phyloP scores from a whole-genome alignment of 2,888 invertebrate genomes.

The Macroteleia sp. region DNA sequence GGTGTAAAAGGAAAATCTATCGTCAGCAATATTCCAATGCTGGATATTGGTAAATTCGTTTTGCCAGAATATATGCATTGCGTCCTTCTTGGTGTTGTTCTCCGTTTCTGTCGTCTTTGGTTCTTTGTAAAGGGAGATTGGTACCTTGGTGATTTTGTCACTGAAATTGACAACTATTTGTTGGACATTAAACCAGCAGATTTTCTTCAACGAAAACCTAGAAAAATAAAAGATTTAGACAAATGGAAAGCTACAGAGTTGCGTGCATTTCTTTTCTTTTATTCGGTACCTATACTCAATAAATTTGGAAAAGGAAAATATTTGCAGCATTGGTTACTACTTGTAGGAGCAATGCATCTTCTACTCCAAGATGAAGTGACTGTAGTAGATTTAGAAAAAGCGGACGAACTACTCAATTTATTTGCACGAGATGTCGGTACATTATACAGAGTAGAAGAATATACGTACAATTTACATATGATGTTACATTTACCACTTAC shows the following conservation, averaged over 20 bases:
- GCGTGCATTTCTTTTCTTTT: constrained; percentile 17
- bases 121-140: constrained; percentile 3
- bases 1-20: constrained; percentile 4
- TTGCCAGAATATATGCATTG: constrained; percentile 27
- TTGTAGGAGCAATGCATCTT: constrained; percentile 2
- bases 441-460: not conserved
- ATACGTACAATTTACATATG: constrained; percentile 6
- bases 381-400: not conserved
- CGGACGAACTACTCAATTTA: constrained; percentile 3
- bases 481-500: not conserved
- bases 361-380: not conserved
- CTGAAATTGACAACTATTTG: not conserved
- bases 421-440: not conserved
- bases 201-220: constrained; percentile 6
- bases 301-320: constrained; percentile 5
- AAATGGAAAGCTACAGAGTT: constrained; percentile 22
- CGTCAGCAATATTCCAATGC: not conserved
- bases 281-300: constrained; percentile 8
- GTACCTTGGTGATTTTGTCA: not conserved
- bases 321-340: constrained; percentile 28
- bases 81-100: constrained; percentile 5
- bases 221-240: not conserved
- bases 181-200: constrained; percentile 2
- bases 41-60: not conserved
- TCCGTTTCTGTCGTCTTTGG: not conserved